Base-by-base conservation (phyloP, 2,113 vertebrate genomes). In the Dolichallabes microphthalmus region DNA sequence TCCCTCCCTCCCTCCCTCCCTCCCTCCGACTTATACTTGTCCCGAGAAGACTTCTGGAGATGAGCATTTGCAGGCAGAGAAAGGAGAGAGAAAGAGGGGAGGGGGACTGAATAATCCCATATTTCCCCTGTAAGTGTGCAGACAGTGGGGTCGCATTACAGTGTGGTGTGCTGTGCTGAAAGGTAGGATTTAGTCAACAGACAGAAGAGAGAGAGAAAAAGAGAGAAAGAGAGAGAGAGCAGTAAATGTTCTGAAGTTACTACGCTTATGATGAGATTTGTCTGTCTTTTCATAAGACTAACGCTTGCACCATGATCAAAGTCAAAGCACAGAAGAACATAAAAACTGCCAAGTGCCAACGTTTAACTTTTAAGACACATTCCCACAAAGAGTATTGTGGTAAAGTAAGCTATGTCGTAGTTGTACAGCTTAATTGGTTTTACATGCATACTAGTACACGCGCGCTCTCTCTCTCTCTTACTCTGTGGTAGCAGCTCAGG, bases 61-160 rank as follows among this genome's bases (percentile, higher is more conserved):
- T 94, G 94, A 94, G 95, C 95, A 94, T 95, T 92, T 95, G 94
- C 94, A 95, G 94, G 94, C 93, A 94, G 91, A 93, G 93, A 91
- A 89, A 88, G 50, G 25, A 27, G 10, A 12, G 27, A 25, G 57
- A 84, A 22, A 35, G 76, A 74, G 5, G 14, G 61, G 74, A 32
- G 92, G 57, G 82, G 39, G 64, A 50, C 17, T n/a, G 66, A 60
- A 57, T 77, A 77, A 57, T 86, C 74, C 73, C 50, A 71, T 82
- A 73, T 78, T 82, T 78, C 83, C 94, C 92, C 93, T 92, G 92
- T 94, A 82, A 94, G 93, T 94, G 92, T 92, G 92, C 93, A 93
- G 94, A 94, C 93, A 94, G 94, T 93, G 94, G 92, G 92, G 92
- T 92, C 87, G 87, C 93, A 93, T 94, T 93, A 94, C 92, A 92